These are phyloP conservation scores for Agriopis aurantiaria DNA, from an alignment of 2,888 invertebrate species.

Conservation along the genomic window DNA sequence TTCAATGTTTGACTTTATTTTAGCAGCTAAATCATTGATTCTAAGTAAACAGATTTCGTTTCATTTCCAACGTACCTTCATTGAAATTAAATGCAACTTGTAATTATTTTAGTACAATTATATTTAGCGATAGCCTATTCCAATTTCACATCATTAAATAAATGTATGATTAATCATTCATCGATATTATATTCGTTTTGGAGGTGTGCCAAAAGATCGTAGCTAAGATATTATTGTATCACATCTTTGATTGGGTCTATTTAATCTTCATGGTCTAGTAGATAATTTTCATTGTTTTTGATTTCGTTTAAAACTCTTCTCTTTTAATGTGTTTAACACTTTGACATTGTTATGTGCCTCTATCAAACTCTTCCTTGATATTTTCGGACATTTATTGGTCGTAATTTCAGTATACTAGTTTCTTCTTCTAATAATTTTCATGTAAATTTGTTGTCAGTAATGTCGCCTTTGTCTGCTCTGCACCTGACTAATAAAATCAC, in stretches of 20 bases:
- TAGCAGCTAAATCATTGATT: no score
- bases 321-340: not conserved
- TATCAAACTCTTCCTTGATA: not conserved
- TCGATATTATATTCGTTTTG: constrained; percentile 23
- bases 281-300: not conserved
- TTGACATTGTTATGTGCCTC: not conserved
- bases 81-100: not conserved
- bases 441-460: not conserved
- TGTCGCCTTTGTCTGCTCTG: constrained; percentile 29
- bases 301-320: not conserved
- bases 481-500: constrained; percentile 7
- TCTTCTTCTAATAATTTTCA: no score
- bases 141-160: no score
- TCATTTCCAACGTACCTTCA: not conserved
- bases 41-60: not conserved
- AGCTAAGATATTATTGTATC: constrained; percentile 1
- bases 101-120: not conserved
- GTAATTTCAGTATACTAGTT: not conserved
- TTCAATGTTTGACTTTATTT: no score
- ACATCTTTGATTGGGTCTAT: constrained; percentile 6
- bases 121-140: not conserved
- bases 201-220: constrained; percentile 17
- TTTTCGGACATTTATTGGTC: not conserved
- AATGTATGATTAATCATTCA: constrained; percentile 15
- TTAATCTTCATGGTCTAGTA: not conserved